These are phyloP conservation scores for Nesogale talazaci DNA, from an alignment of 2,113 vertebrate species.

Conservation along the genomic window DNA sequence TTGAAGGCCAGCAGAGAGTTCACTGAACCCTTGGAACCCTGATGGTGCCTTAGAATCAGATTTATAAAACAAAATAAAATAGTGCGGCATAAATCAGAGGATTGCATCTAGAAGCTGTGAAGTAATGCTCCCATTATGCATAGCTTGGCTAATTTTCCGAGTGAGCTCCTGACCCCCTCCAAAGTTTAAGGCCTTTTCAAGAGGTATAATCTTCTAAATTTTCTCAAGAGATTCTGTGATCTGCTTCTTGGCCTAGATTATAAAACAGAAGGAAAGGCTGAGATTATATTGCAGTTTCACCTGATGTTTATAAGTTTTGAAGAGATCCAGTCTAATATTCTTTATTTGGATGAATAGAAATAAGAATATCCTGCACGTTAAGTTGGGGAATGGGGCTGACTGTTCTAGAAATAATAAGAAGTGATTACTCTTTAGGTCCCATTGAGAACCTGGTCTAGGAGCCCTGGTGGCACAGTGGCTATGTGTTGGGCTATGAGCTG, in stretches of 20 bases:
- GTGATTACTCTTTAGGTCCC: background rate
- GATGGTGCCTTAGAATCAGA: background rate
- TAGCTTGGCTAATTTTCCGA: background rate
- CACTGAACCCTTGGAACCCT: background rate
- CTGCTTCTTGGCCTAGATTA: background rate
- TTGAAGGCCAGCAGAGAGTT: background rate
- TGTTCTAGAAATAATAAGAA: background rate
- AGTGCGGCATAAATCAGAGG: background rate
- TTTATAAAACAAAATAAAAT: background rate
- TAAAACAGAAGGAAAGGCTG: background rate
- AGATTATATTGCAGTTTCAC: background rate
- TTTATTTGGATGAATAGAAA: background rate
- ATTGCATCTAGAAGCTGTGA: background rate
- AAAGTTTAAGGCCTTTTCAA: background rate
- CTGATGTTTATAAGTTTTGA: too few relatives aligned
- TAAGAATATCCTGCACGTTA: background rate
- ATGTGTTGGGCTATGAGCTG: too few relatives aligned
- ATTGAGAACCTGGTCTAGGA: background rate
- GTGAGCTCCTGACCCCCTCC: background rate
- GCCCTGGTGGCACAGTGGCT: too few relatives aligned
- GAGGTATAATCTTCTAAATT: background rate
- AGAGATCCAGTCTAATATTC: background rate
- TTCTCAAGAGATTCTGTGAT: slow-evolving; percentile 18
- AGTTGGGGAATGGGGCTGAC: background rate
- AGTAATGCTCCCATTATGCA: background rate